phyloP scores from a whole-genome alignment of 2,888 invertebrate genomes.

The Buathra laborator region DNA sequence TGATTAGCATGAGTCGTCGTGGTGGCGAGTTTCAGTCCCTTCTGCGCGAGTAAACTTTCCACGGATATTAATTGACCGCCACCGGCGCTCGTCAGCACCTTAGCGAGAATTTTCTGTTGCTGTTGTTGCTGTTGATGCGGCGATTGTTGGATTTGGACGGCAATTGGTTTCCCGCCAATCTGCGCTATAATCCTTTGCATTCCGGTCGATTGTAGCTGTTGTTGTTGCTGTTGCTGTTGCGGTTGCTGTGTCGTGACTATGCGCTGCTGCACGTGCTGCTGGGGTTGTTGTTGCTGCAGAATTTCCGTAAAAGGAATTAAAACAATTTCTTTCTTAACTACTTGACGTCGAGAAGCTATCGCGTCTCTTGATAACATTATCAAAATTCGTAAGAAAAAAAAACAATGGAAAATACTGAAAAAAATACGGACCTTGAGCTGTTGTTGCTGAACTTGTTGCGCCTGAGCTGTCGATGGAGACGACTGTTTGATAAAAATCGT shows the following conservation, averaged over 20 bases:
- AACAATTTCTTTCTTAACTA: not conserved
- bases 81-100: slow-evolving; percentile 90
- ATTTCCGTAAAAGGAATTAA: slow-evolving; percentile 56
- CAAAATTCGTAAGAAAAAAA: not conserved
- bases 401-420: not conserved
- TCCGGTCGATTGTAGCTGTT: slow-evolving; percentile 80
- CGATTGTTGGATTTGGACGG: slow-evolving; percentile 86
- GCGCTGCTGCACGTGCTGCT: slow-evolving; percentile 80
- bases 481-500: slow-evolving; percentile 84
- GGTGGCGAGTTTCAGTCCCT: slow-evolving; percentile 82
- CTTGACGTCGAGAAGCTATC: too few species aligned
- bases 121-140: slow-evolving; percentile 85
- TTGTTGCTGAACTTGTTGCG: slow-evolving; percentile 82
- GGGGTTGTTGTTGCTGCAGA: slow-evolving; percentile 75
- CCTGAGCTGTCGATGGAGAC: slow-evolving; percentile 78
- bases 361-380: too few species aligned
- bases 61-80: slow-evolving; percentile 88
- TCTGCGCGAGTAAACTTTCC: slow-evolving; percentile 87
- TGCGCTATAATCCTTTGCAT: slow-evolving; percentile 84
- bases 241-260: slow-evolving; percentile 76
- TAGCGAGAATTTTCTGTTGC: slow-evolving; percentile 88
- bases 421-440: slow-evolving; percentile 80
- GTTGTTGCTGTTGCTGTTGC: slow-evolving; percentile 81
- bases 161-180: slow-evolving; percentile 84
- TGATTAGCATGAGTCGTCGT: slow-evolving; percentile 78